Evolutionary conservation across 2,888 invertebrate species (phyloP).

Genomic region (Crossocerus cetratus): DNA sequence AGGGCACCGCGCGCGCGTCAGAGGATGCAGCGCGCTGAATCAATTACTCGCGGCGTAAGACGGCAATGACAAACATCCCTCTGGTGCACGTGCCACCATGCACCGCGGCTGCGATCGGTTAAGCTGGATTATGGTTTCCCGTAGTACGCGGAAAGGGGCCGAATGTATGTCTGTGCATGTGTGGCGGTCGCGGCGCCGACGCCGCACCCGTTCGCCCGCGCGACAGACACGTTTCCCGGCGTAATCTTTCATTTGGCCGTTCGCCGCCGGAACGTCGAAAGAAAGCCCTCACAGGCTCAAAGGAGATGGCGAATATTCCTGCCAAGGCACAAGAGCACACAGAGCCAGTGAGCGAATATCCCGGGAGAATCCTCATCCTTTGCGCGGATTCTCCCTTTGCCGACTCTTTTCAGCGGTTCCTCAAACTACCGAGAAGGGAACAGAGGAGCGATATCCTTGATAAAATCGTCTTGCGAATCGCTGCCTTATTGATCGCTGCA

Average conservation of each 20-base stretch:
- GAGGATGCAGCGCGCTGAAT: constrained; percentile 46
- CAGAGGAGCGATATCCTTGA: not conserved
- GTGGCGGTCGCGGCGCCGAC: not conserved
- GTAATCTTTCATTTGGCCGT: constrained; percentile 39
- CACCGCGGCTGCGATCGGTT: constrained; percentile 52
- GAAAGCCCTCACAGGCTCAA: constrained; percentile 25
- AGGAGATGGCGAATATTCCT: constrained; percentile 31
- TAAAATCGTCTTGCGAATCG: not conserved
- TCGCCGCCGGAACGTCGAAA: not conserved
- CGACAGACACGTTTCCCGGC: constrained; percentile 24
- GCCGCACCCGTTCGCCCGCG: constrained; percentile 5
- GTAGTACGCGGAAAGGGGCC: constrained; percentile 14
- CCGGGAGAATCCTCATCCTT: no score
- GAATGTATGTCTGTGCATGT: not conserved
- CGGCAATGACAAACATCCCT: constrained; percentile 56
- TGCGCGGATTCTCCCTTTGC: not conserved
- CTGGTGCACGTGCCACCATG: constrained; percentile 51
- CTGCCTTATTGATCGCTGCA: not conserved
- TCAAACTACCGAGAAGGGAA: not conserved
- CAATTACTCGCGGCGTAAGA: constrained; percentile 53
- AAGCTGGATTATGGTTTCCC: constrained; percentile 49
- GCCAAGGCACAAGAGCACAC: no score
- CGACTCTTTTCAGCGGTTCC: constrained; percentile 8
- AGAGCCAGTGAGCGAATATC: no score
- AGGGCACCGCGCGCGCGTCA: constrained; percentile 24